These are phyloP conservation scores for Phenganax subtilis DNA, from an alignment of 92 coral and sea anemone species.

Conservation along the genomic window DNA sequence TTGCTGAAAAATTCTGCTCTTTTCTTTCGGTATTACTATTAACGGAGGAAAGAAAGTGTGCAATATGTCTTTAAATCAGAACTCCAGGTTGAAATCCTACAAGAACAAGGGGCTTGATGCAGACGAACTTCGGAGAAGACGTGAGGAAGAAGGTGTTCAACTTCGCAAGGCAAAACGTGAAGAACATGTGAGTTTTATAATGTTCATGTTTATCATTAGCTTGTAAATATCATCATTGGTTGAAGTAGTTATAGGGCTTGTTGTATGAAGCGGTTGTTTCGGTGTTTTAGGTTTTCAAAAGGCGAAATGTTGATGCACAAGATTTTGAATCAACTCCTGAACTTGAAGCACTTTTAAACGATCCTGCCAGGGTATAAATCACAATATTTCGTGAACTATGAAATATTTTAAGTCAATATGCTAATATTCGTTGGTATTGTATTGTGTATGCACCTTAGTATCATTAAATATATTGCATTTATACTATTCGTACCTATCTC, in stretches of 20 bases:
- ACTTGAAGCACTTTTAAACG: constrained; percentile 69
- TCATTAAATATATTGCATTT: no score
- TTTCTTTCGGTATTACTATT: constrained; percentile 1
- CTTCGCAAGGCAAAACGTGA: constrained; percentile 95
- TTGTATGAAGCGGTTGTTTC: not conserved
- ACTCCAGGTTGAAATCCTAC: constrained; percentile 90
- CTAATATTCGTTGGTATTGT: not conserved
- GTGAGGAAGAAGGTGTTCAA: constrained; percentile 99
- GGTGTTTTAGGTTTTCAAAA: constrained; percentile 75
- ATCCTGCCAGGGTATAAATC: constrained; percentile 57
- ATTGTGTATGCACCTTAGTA: no score
- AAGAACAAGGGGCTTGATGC: constrained; percentile 92
- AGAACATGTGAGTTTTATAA: constrained; percentile 71
- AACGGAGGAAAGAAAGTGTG: no score
- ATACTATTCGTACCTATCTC: no score
- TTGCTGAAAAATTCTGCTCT: no score
- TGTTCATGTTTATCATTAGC: constrained; percentile 10
- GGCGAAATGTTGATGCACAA: constrained; percentile 78
- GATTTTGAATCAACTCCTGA: constrained; percentile 58
- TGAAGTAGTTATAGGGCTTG: not conserved
- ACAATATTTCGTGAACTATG: not conserved
- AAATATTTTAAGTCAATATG: not conserved
- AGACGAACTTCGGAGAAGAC: constrained; percentile 89
- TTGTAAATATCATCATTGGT: not conserved
- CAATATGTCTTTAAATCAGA: constrained; percentile 47